A percentile compares a stretch with the other conserved stretches of the same genome.
Conservation (phyloP, 2,888 invertebrate genomes). For the Dryocosmus kuriphilus region DNA sequence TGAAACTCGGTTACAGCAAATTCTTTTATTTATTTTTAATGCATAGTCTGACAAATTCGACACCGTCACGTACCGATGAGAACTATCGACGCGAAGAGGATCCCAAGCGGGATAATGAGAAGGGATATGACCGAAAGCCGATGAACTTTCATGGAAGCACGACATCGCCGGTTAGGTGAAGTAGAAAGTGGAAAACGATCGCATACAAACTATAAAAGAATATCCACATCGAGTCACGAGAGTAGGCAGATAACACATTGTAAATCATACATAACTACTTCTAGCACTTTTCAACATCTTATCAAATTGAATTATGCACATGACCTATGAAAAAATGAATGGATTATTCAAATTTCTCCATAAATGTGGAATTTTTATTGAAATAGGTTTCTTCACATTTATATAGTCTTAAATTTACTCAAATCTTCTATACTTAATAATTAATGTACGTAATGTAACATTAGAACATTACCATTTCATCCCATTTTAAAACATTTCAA, state of each 20-base stretch:
- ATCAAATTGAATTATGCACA: background rate
- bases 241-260: background rate
- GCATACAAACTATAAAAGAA: background rate
- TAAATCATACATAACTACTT: background rate
- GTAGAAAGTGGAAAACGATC: conserved; percentile 40
- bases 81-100: conserved; percentile 34
- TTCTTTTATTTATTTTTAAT: conserved; percentile 3
- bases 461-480: background rate
- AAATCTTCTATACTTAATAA: background rate
- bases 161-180: conserved; percentile 14
- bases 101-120: conserved; percentile 21
- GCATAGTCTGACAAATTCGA: conserved; percentile 17
- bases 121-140: conserved; percentile 35
- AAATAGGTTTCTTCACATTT: background rate
- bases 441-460: background rate
- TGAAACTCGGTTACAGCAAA: background rate
- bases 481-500: too few relatives aligned
- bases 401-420: background rate
- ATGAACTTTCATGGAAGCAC: conserved; percentile 29
- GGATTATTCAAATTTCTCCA: background rate
- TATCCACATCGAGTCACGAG: background rate
- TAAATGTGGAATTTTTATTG: background rate
- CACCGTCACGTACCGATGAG: conserved; percentile 19
- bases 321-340: background rate
- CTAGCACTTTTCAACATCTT: background rate